A percentile compares a stretch with the other conserved stretches of the same genome.
phyloP scores from a whole-genome alignment of 2,888 invertebrate species.

The Synanthedon formicaeformis region DNA sequence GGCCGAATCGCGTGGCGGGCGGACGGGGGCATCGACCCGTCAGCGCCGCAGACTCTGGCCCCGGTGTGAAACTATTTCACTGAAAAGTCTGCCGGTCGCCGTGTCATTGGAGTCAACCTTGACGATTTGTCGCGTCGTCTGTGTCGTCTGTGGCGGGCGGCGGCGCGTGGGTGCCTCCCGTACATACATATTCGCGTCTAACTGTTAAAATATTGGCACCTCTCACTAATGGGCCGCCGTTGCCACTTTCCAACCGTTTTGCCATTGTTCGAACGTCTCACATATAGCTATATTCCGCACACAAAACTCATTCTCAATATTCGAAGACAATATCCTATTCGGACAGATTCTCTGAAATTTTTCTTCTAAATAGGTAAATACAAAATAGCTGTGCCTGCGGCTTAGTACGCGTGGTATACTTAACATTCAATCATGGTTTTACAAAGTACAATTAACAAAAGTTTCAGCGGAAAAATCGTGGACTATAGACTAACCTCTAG shows the following conservation, averaged over 20 bases:
- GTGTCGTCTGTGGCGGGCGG: conserved; percentile 29
- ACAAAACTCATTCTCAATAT: too few relatives aligned
- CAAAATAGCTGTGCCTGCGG: too few relatives aligned
- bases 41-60: conserved; percentile 32
- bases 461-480: too few relatives aligned
- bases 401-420: too few relatives aligned
- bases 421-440: too few relatives aligned
- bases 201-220: conserved; percentile 54
- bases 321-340: too few relatives aligned
- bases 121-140: conserved; percentile 64
- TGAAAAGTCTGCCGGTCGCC: conserved; percentile 60
- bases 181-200: conserved; percentile 37
- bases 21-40: conserved; percentile 49
- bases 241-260: conserved; percentile 4
- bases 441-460: too few relatives aligned
- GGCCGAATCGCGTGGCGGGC: conserved; percentile 56
- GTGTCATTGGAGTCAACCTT: conserved; percentile 64
- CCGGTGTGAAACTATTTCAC: conserved; percentile 64
- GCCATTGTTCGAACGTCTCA: conserved; percentile 1
- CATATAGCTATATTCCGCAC: background rate
- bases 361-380: too few relatives aligned
- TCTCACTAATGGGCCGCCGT: conserved; percentile 27
- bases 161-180: conserved; percentile 55
- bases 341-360: too few relatives aligned
- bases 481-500: too few relatives aligned